These are phyloP conservation scores for Aegotheles bennettii DNA, from an alignment of 2,113 vertebrate genomes.

Conservation along the genomic window DNA sequence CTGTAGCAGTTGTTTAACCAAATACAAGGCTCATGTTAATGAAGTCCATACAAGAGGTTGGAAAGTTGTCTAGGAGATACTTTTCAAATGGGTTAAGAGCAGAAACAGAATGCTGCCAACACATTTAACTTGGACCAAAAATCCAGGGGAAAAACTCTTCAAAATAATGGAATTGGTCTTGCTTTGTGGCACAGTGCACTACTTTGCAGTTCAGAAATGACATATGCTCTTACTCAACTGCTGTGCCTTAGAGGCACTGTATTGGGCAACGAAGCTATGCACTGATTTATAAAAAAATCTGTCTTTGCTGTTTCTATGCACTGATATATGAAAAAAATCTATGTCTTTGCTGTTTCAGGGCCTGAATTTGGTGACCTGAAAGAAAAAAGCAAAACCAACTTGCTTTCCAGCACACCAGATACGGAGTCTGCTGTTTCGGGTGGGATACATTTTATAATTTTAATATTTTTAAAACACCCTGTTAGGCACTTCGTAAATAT, in stretches of 20 bases:
- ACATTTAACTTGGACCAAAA: not conserved
- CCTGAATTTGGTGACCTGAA: not conserved
- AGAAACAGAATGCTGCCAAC: not conserved
- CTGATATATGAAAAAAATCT: not conserved
- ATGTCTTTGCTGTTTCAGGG: not conserved
- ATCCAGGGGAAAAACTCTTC: not conserved
- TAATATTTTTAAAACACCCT: not conserved
- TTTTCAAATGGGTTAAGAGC: not conserved
- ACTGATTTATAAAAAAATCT: not conserved
- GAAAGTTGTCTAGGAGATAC: not conserved
- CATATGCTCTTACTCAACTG: not conserved
- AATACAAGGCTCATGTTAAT: not conserved
- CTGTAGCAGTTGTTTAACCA: not conserved
- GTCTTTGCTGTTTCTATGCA: not conserved
- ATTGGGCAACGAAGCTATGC: not conserved
- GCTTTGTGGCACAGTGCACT: not conserved
- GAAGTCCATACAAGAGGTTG: not conserved
- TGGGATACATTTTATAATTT: not conserved
- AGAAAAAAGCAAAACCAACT: not conserved
- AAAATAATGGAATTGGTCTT: not conserved
- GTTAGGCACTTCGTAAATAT: not conserved
- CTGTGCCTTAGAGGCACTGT: not conserved
- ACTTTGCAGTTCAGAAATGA: not conserved
- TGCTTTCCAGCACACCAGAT: not conserved
- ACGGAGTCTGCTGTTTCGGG: accelerated